phyloP scores from a whole-genome alignment of 2,113 vertebrate genomes.

The Hoplias malabaricus region DNA sequence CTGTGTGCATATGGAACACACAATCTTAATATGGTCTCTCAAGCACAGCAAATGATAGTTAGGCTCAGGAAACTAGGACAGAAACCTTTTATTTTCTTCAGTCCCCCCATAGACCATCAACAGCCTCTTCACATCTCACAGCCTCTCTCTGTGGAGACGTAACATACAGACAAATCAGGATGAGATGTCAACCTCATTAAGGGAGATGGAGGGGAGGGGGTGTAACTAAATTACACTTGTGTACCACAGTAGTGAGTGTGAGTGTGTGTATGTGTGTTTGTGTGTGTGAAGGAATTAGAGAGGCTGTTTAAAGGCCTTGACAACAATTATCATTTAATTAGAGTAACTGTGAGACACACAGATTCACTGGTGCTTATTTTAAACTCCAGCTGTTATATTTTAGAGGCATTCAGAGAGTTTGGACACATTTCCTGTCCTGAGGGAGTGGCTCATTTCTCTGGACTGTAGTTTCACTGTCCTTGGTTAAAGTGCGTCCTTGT shows the following conservation, averaged over 20 bases:
- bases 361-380: conserved; percentile 55
- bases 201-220: neutral
- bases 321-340: conserved; percentile 68
- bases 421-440: conserved; percentile 43
- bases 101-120: conserved; percentile 20
- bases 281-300: conserved; percentile 24
- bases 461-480: neutral
- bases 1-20: neutral
- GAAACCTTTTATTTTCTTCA: conserved; percentile 9
- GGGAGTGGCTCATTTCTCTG: conserved; percentile 6
- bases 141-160: conserved; percentile 26
- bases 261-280: neutral
- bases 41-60: conserved; percentile 9
- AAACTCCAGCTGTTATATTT: conserved; percentile 46
- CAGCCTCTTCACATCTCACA: conserved; percentile 5
- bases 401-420: conserved; percentile 33
- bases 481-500: neutral
- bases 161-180: conserved; percentile 32
- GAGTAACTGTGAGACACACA: conserved; percentile 59
- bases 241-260: neutral
- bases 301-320: conserved; percentile 55
- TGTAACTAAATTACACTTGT: conserved; percentile 35
- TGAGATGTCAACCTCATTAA: conserved; percentile 49
- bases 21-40: conserved; percentile 12
- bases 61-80: conserved; percentile 39